Evolutionary conservation across 2,113 vertebrate genomes (phyloP).

Genomic region (Phylloscopus trochiloides): DNA sequence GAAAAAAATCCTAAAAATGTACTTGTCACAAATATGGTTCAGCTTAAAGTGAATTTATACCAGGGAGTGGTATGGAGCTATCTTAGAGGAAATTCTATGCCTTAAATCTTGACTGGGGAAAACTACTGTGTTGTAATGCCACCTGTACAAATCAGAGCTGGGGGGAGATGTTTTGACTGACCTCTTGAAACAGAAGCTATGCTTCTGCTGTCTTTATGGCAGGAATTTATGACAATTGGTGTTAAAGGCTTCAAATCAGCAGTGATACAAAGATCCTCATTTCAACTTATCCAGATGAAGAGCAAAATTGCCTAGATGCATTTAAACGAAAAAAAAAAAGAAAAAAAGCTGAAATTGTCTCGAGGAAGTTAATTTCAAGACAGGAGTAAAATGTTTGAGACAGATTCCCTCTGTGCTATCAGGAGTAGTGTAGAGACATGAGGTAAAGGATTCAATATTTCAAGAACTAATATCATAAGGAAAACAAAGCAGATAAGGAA

Average conservation of each 20-base stretch:
- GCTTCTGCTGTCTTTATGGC: neutral
- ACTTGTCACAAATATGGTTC: neutral
- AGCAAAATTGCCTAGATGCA: neutral
- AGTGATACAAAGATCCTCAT: neutral
- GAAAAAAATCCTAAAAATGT: neutral
- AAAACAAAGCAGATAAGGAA: slow-evolving; percentile 18
- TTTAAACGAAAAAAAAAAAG: slow-evolving; percentile 24
- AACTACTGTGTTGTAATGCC: neutral
- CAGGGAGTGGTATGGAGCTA: neutral
- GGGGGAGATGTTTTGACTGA: neutral
- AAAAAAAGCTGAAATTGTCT: slow-evolving; percentile 24
- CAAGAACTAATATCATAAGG: neutral
- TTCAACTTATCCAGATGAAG: neutral
- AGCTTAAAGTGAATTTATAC: neutral
- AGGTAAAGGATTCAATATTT: slow-evolving; percentile 37
- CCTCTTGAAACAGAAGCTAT: neutral
- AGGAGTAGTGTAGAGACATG: neutral
- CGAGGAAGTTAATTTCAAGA: slow-evolving; percentile 27
- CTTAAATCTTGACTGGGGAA: neutral
- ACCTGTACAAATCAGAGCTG: neutral
- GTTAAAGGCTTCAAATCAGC: neutral
- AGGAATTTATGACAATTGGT: neutral
- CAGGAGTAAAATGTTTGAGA: neutral
- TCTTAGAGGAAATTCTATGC: neutral
- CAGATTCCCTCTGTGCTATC: neutral